Evolutionary conservation across 2,797 vertebrate species (phyloP).

Genomic region (Falco peregrinus): DNA sequence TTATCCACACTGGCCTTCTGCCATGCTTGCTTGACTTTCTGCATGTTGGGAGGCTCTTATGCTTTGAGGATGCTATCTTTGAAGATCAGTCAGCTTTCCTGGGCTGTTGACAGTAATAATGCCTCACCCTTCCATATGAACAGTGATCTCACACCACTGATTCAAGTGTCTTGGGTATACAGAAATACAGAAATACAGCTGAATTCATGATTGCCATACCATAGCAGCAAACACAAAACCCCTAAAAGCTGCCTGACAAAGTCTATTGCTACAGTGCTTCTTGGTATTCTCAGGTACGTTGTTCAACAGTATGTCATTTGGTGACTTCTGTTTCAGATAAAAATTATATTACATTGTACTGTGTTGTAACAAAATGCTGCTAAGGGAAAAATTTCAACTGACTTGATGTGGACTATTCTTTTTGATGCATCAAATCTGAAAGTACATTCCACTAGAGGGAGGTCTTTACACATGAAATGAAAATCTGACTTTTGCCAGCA

Average conservation of each 20-base stretch:
- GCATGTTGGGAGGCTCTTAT: neutral
- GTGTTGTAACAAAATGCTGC: neutral
- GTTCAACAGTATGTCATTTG: neutral
- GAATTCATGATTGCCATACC: neutral
- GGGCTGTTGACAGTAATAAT: neutral
- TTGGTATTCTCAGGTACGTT: neutral
- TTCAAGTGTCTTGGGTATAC: neutral
- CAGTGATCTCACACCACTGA: neutral
- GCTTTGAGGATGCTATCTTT: neutral
- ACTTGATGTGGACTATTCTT: no score
- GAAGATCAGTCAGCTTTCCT: neutral
- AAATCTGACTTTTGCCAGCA: neutral
- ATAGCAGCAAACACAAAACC: neutral
- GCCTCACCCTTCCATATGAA: fast-evolving
- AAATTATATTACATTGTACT: neutral
- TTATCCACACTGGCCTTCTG: neutral
- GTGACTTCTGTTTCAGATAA: neutral
- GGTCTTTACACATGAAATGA: conserved; percentile 55
- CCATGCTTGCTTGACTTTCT: neutral
- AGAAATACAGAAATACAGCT: neutral
- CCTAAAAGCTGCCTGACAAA: neutral
- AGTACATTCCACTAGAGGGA: conserved; percentile 73
- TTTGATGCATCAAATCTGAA: fast-evolving
- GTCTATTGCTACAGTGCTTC: neutral
- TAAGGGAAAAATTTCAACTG: neutral